Percentiles rank a stretch among this genome's conserved stretches.
These are phyloP conservation scores for Rhagoletis zephyria DNA, from an alignment of 1,140 invertebrate genomes.

Conservation along the genomic window DNA sequence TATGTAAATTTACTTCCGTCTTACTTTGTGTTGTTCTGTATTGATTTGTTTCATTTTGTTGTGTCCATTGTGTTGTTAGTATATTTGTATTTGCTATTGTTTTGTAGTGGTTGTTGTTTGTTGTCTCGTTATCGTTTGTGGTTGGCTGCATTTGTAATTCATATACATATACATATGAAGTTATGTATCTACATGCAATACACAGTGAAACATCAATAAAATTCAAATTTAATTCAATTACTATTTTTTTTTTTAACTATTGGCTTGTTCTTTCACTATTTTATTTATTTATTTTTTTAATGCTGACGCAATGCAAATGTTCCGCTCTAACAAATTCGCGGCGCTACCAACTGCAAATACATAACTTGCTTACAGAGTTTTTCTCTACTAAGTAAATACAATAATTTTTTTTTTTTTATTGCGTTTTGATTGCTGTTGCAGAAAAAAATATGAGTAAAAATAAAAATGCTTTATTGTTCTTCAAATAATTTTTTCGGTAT, in stretches of 20 bases:
- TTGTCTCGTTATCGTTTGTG: neutral
- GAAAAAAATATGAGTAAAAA: too few relatives aligned
- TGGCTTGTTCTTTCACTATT: neutral
- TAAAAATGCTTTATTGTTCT: too few relatives aligned
- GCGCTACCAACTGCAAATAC: neutral
- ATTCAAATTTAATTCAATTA: slow-evolving; percentile 9
- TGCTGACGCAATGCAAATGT: neutral
- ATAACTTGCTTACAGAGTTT: too few relatives aligned
- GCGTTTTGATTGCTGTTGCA: too few relatives aligned
- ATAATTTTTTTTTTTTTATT: too few relatives aligned
- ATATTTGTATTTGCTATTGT: neutral
- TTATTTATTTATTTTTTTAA: neutral
- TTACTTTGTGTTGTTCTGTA: neutral
- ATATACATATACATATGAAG: neutral
- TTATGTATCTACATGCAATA: neutral
- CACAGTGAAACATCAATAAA: neutral
- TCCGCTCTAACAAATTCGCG: slow-evolving; percentile 10
- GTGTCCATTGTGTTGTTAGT: neutral
- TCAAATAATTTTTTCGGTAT: too few relatives aligned
- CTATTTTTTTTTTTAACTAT: neutral
- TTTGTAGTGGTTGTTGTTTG: neutral
- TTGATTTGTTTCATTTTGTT: neutral
- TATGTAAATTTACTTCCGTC: neutral
- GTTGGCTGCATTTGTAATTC: slow-evolving; percentile 9
- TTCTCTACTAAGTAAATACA: too few relatives aligned